Conservation (phyloP, 2,888 invertebrate species). For the Lymantria dispar region DNA sequence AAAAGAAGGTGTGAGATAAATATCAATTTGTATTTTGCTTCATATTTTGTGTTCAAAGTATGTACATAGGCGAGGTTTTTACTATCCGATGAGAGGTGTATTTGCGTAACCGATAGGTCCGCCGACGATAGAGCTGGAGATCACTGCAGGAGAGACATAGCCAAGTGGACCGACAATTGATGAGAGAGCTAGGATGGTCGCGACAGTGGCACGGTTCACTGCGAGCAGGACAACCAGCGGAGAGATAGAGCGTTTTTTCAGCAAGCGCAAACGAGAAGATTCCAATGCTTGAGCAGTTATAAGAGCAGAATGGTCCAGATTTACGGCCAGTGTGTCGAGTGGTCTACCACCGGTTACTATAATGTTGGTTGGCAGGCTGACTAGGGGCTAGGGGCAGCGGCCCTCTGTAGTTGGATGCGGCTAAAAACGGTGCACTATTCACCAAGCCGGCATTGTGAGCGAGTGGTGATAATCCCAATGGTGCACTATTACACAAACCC, state of each 20-base stretch:
- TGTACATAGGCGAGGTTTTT: too few species aligned
- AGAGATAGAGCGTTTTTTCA: conserved; percentile 59
- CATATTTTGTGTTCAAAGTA: too few species aligned
- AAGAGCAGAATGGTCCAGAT: conserved; percentile 71
- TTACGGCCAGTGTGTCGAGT: conserved; percentile 70
- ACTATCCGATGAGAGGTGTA: background rate
- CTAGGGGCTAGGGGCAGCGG: conserved; percentile 71
- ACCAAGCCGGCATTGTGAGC: conserved; percentile 30
- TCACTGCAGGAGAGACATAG: conserved; percentile 48
- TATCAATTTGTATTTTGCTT: too few species aligned
- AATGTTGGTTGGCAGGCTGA: conserved; percentile 68
- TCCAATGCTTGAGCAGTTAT: conserved; percentile 58
- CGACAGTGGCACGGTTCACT: conserved; percentile 14
- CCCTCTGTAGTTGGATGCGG: conserved; percentile 55
- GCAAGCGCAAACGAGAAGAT: conserved; percentile 48
- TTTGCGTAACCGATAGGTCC: background rate
- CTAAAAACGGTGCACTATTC: background rate
- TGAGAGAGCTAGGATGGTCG: conserved; percentile 21
- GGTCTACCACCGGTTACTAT: conserved; percentile 69
- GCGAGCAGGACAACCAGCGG: conserved; percentile 32
- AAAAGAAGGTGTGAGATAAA: too few species aligned
- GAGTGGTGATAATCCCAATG: conserved; percentile 3
- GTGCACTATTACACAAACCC: background rate
- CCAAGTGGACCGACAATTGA: conserved; percentile 42
- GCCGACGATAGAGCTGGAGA: background rate